Evolutionary conservation across 2,888 invertebrate genomes (phyloP).

Genomic region (Priocnemis perturbator): DNA sequence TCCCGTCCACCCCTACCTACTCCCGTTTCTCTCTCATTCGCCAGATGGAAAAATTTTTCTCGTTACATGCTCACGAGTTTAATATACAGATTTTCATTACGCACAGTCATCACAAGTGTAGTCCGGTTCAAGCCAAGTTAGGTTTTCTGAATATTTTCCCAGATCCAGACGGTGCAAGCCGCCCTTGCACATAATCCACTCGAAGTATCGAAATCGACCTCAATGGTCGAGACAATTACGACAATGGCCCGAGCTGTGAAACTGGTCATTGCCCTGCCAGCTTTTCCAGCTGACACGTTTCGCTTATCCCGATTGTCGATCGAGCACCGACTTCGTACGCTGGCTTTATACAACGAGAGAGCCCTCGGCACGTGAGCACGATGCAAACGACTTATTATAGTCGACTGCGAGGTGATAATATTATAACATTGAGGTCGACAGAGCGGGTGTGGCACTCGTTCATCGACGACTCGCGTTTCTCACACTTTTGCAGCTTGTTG

Average conservation of each 20-base stretch:
- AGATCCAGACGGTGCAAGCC: too few species aligned
- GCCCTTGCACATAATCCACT: too few species aligned
- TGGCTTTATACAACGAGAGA: constrained; percentile 19
- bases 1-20: background rate
- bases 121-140: too few species aligned
- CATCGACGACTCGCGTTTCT: too few species aligned
- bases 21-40: too few species aligned
- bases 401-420: constrained; percentile 56
- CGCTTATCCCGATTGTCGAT: constrained; percentile 48
- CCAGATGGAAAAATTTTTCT: too few species aligned
- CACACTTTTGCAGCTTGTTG: too few species aligned
- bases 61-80: too few species aligned
- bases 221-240: background rate
- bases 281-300: constrained; percentile 50
- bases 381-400: constrained; percentile 56
- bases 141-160: too few species aligned
- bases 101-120: too few species aligned
- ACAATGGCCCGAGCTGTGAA: constrained; percentile 30
- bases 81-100: too few species aligned
- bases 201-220: too few species aligned
- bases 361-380: constrained; percentile 49
- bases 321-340: constrained; percentile 31
- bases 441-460: constrained; percentile 51
- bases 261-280: constrained; percentile 47
- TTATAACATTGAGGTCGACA: constrained; percentile 59